phyloP scores from a whole-genome alignment of 2,797 vertebrate species.

The Lagorchestes hirsutus region DNA sequence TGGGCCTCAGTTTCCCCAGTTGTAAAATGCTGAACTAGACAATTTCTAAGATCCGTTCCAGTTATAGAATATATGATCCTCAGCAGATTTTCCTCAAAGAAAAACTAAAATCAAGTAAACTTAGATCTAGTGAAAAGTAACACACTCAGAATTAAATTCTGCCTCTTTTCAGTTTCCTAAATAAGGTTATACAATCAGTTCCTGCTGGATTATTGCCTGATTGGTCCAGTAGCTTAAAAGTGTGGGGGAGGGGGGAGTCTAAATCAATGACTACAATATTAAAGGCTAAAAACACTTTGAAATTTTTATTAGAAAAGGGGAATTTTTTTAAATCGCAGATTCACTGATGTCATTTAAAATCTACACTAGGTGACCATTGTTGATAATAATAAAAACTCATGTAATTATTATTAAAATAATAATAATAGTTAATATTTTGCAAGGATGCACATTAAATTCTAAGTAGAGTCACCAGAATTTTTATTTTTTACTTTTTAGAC shows the following conservation, averaged over 20 bases:
- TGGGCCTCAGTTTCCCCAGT: neutral
- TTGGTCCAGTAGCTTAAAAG: neutral
- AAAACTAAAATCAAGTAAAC: neutral
- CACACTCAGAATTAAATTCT: neutral
- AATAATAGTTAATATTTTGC: neutral
- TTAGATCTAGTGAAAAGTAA: neutral
- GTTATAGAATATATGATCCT: neutral
- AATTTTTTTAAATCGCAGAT: constrained; percentile 21
- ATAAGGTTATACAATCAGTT: neutral
- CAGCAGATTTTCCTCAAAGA: neutral
- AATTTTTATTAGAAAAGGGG: neutral
- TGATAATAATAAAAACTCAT: constrained; percentile 29
- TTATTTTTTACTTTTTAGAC: neutral
- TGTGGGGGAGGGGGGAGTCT: neutral
- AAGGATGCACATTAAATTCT: constrained; percentile 30
- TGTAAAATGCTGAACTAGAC: neutral
- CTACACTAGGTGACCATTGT: constrained; percentile 29
- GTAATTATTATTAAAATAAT: neutral
- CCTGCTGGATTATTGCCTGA: neutral
- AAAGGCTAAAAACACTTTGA: neutral
- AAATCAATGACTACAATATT: neutral
- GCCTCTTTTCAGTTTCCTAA: constrained; percentile 36
- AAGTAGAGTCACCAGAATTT: constrained; percentile 41
- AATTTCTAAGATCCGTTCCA: neutral
- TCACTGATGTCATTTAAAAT: constrained; percentile 2